These are phyloP conservation scores for Brachypalpus laphriformis DNA, from an alignment of 2,888 invertebrate species.

Conservation along the genomic window DNA sequence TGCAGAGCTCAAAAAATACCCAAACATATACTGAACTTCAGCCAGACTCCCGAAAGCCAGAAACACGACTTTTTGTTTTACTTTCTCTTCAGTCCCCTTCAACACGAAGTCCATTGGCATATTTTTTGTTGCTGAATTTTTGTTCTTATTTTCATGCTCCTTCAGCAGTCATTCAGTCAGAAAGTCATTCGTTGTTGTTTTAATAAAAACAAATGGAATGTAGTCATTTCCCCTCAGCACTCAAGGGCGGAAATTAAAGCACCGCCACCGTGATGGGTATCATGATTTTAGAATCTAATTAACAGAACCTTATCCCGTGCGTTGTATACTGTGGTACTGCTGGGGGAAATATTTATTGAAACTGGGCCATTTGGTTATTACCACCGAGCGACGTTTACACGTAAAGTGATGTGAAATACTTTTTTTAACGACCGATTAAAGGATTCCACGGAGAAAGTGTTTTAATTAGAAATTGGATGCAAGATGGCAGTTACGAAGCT, in stretches of 20 bases:
- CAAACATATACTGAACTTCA: slow-evolving; percentile 11
- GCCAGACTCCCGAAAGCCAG: not conserved
- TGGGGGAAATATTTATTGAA: slow-evolving; percentile 55
- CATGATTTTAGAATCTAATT: slow-evolving; percentile 65
- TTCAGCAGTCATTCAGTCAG: slow-evolving; percentile 38
- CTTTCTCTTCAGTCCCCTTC: not conserved
- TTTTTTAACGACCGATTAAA: slow-evolving; percentile 64
- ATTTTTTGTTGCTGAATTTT: not conserved
- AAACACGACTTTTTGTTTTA: not conserved
- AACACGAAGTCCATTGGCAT: not conserved
- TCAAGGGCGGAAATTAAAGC: slow-evolving; percentile 62
- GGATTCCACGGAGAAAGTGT: slow-evolving; percentile 41
- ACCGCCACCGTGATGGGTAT: slow-evolving; percentile 25
- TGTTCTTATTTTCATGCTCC: not conserved
- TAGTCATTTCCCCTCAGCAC: slow-evolving; percentile 65
- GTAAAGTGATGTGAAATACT: slow-evolving; percentile 38
- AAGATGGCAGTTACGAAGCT: not conserved
- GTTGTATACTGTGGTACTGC: not conserved
- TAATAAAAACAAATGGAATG: slow-evolving; percentile 57
- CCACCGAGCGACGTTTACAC: slow-evolving; percentile 38
- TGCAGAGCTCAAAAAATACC: slow-evolving; percentile 7
- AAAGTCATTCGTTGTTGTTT: slow-evolving; percentile 50
- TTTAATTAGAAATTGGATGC: slow-evolving; percentile 57
- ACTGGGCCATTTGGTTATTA: slow-evolving; percentile 69
- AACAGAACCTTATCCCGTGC: slow-evolving; percentile 47